Percentiles rank a stretch among this genome's conserved stretches.
Evolutionary conservation across 2,888 invertebrate species (phyloP).

Genomic region (Sialis lutaria): DNA sequence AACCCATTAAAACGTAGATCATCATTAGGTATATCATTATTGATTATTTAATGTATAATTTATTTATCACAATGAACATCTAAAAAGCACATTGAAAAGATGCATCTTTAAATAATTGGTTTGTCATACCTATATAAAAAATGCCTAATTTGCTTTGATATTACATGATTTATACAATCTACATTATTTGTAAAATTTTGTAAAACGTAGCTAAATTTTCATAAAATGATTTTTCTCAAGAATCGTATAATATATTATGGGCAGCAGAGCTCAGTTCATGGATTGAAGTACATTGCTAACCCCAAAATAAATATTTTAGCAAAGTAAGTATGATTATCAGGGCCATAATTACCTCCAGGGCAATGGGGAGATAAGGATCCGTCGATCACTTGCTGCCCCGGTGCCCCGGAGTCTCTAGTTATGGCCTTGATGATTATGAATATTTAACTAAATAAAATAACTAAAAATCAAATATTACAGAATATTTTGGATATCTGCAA

Average conservation of each 20-base stretch:
- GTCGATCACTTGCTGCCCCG: no score
- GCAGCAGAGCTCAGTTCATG: slow-evolving; percentile 20
- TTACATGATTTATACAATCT: no score
- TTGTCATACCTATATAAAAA: no score
- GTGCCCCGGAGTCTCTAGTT: no score
- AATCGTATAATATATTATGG: slow-evolving; percentile 15
- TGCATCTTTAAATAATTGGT: not conserved
- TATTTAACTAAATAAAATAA: not conserved
- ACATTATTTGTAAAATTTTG: no score
- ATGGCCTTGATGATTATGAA: no score
- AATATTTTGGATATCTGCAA: slow-evolving; percentile 33
- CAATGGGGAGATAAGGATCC: not conserved
- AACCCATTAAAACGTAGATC: no score
- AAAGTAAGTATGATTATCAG: slow-evolving; percentile 13
- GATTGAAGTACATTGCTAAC: slow-evolving; percentile 19
- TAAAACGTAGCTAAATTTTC: no score
- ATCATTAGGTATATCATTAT: no score
- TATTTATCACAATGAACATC: no score
- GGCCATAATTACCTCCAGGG: not conserved
- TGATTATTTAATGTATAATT: not conserved
- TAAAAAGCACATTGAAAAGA: not conserved
- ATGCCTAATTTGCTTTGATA: no score
- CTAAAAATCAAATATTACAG: slow-evolving; percentile 20
- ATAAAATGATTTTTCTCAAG: not conserved
- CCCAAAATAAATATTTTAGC: slow-evolving; percentile 14